Conservation (phyloP, 2,888 invertebrate genomes). For the Odontocolon sp. region DNA sequence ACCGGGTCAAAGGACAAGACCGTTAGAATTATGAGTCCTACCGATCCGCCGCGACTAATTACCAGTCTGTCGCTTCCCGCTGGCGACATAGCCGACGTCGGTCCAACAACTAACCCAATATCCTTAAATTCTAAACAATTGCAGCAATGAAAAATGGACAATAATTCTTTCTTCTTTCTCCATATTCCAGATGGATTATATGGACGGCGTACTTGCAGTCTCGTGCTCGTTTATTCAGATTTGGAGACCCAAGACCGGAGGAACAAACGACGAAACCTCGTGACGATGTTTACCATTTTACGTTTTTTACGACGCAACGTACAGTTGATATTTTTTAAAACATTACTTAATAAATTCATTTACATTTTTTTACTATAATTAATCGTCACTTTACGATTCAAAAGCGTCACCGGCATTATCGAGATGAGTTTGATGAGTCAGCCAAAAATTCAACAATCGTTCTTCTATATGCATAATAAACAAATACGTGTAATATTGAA, state of each 20-base stretch:
- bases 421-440: no score
- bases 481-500: no score
- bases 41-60: constrained; percentile 75
- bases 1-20: constrained; percentile 77
- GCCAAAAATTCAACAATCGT: no score
- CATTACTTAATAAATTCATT: constrained; percentile 2
- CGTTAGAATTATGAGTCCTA: constrained; percentile 76
- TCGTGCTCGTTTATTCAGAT: constrained; percentile 75
- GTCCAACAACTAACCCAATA: constrained; percentile 50
- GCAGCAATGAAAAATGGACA: no score
- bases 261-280: background rate
- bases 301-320: constrained; percentile 34
- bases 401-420: no score
- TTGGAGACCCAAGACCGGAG: constrained; percentile 72
- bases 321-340: no score
- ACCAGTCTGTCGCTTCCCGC: constrained; percentile 66
- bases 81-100: constrained; percentile 75
- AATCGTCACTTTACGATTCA: no score
- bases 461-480: background rate
- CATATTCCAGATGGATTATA: constrained; percentile 72
- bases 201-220: constrained; percentile 74
- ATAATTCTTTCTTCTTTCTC: constrained; percentile 28
- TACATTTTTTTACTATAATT: background rate
- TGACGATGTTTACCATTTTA: background rate
- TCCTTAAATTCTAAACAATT: constrained; percentile 9